Conservation (phyloP, 2,113 vertebrate genomes). For the Thunnus maccoyii region DNA sequence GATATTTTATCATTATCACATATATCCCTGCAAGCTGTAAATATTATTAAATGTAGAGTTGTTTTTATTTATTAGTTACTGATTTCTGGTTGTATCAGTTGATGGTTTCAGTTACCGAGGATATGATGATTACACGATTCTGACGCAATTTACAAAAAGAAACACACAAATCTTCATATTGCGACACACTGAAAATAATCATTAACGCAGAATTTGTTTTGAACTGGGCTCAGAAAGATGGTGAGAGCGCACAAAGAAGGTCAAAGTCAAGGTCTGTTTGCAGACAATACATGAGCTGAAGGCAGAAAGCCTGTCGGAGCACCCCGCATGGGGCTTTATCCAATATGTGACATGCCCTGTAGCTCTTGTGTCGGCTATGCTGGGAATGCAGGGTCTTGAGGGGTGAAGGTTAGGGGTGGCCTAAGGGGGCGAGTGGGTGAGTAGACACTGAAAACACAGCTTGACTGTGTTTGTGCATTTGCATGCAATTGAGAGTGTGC, state of each 20-base stretch:
- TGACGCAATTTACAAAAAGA: neutral
- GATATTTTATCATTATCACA: too few relatives aligned
- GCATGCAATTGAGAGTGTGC: constrained; percentile 5
- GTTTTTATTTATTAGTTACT: too few relatives aligned
- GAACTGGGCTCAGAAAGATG: constrained; percentile 22
- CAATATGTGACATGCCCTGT: constrained; percentile 61
- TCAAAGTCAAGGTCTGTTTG: constrained; percentile 81
- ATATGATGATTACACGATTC: too few relatives aligned
- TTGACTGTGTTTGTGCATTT: constrained; percentile 58
- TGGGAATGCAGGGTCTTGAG: constrained; percentile 65
- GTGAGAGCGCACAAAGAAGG: constrained; percentile 42
- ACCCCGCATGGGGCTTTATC: constrained; percentile 53
- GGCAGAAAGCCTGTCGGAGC: neutral
- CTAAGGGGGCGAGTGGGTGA: constrained; percentile 39
- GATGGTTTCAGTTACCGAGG: too few relatives aligned
- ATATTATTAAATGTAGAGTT: too few relatives aligned
- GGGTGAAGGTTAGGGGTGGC: constrained; percentile 73
- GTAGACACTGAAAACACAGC: constrained; percentile 67
- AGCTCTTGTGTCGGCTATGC: constrained; percentile 59
- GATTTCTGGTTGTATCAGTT: too few relatives aligned
- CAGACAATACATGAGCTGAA: constrained; percentile 69
- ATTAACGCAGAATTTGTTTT: constrained; percentile 33
- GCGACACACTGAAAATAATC: neutral
- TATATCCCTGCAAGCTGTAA: too few relatives aligned
- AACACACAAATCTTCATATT: neutral